A percentile compares a stretch with the other conserved stretches of the same genome.
These are phyloP conservation scores for Drosophila varians DNA, from an alignment of 1,140 invertebrate genomes.

Conservation along the genomic window DNA sequence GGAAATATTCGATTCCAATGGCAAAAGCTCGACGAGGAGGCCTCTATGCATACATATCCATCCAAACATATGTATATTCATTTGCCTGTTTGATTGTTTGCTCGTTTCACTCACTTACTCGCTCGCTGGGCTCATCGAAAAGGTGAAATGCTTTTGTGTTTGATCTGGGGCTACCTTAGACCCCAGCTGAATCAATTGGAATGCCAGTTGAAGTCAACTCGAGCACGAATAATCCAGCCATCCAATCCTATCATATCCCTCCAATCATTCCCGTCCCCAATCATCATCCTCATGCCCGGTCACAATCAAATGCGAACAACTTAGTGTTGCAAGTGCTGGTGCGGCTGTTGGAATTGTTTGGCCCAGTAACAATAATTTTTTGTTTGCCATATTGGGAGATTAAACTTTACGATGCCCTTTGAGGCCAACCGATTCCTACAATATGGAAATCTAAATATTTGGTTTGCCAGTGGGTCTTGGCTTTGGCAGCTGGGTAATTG, in stretches of 20 bases:
- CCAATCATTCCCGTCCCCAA: background rate
- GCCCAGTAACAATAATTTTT: conserved; percentile 34
- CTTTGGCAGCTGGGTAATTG: conserved; percentile 20
- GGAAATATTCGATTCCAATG: conserved; percentile 67
- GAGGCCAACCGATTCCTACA: conserved; percentile 2
- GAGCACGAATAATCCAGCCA: conserved; percentile 47
- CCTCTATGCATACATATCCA: conserved; percentile 45
- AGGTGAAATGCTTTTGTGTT: conserved; percentile 45
- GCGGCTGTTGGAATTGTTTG: conserved; percentile 3
- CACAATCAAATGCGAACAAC: conserved; percentile 25
- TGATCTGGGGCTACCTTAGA: conserved; percentile 26
- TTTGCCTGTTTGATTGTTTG: conserved; percentile 39
- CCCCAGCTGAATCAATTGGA: conserved; percentile 50
- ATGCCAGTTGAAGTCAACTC: conserved; percentile 44
- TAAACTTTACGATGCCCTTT: conserved; percentile 38
- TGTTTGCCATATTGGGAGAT: conserved; percentile 37
- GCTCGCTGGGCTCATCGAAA: conserved; percentile 44
- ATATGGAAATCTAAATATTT: conserved; percentile 23
- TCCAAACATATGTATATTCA: conserved; percentile 8
- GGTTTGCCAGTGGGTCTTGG: background rate
- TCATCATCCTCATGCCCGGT: conserved; percentile 5
- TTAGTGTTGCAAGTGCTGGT: background rate
- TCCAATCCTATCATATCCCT: conserved; percentile 29
- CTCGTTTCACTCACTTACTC: conserved; percentile 36
- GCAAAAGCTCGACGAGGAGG: conserved; percentile 47